Evolutionary conservation across 2,888 invertebrate genomes (phyloP), one percentile per base, ranked within the genome.

Genomic region (Eilema caniola): DNA sequence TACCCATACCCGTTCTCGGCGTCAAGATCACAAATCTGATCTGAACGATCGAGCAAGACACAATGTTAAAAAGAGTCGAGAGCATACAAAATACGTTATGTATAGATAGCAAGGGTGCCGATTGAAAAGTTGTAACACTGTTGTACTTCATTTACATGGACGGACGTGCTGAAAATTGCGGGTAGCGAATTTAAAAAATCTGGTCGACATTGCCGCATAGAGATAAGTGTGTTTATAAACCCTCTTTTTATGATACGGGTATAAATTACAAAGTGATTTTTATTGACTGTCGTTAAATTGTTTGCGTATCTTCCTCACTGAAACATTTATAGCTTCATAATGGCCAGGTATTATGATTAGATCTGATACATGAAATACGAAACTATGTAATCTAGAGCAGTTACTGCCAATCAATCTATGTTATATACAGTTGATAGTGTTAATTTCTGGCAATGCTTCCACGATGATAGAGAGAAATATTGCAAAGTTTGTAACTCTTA

Each of bases 81-180:
- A 53, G 10, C 53, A 53, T 10, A 53, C 53, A 53, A n/a, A n/a
- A n/a, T 53, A 53, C 53, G 57, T 66, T 57, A 28, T 20, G n/a
- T 41, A 24, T 25, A 59, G 28, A 61, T 65, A 66, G 60, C 23
- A 59, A 59, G 59, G 16, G 59, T 25, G 8, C 59, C 20, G 59
- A 59, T 59, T 59, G 25, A 59, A 59, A 24, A 16, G 59, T 59
- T 59, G 59, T 24, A 25, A 59, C 25, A 28, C 59, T 59, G n/a
- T n/a, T n/a, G 24, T 25, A 24, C 67, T 83, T 79, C 72, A 76
- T 82, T 83, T 73, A 76, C 75, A 77, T 74, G 74, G 74, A 81
- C 82, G 83, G 74, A 83, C 82, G 83, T 82, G 79, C 76, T 73
- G 24, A 28, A 65, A 68, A 68, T 69, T 62, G 67, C 63, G 65